These are phyloP conservation scores for Salminus brasiliensis DNA, from an alignment of 2,113 vertebrate species.

Conservation along the genomic window DNA sequence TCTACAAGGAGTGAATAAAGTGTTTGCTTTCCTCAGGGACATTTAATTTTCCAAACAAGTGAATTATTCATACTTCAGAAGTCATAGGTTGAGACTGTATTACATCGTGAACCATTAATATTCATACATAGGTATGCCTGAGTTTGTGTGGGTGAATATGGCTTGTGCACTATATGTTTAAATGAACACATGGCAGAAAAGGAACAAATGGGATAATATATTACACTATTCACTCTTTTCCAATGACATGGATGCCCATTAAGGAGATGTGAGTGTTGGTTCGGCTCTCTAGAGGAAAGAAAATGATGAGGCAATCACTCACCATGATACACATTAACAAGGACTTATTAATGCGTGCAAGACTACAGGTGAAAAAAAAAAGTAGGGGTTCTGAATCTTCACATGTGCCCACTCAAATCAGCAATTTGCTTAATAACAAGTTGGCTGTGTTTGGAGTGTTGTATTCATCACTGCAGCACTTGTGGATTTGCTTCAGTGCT, in stretches of 20 bases:
- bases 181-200: background rate
- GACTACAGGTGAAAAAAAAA: background rate
- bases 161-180: background rate
- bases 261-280: too few relatives aligned
- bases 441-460: constrained; percentile 2
- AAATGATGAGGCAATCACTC: constrained; percentile 77
- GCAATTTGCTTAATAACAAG: constrained; percentile 49
- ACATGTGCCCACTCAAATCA: constrained; percentile 30
- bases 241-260: background rate
- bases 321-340: constrained; percentile 78
- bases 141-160: background rate
- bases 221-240: background rate
- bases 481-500: constrained; percentile 6
- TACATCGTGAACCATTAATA: background rate
- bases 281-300: background rate
- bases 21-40: background rate
- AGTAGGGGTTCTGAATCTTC: background rate
- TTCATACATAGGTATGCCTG: background rate
- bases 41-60: constrained; percentile 24
- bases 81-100: background rate
- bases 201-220: background rate
- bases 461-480: constrained; percentile 17
- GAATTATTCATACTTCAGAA: constrained; percentile 22
- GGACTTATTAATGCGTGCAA: constrained; percentile 69
- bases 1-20: background rate